A percentile compares a stretch with the other conserved stretches of the same genome.
These are phyloP conservation scores for Rhynchotus rufescens DNA, from an alignment of 2,797 vertebrate genomes.

Conservation along the genomic window DNA sequence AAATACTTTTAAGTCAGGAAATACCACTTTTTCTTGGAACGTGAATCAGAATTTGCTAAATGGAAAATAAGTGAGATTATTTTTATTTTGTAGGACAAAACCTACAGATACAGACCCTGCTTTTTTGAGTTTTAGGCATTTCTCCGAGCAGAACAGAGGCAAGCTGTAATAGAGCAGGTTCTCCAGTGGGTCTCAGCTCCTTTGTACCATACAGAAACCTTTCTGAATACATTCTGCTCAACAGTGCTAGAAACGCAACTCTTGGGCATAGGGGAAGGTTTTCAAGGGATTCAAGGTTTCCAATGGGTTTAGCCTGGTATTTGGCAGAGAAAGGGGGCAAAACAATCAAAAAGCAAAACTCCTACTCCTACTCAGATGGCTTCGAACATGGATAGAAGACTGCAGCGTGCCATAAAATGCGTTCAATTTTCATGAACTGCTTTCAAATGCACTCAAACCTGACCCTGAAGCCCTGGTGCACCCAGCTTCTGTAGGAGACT, in stretches of 20 bases:
- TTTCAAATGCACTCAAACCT: background rate
- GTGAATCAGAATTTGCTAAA: background rate
- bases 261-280: background rate
- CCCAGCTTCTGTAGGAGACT: background rate
- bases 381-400: background rate
- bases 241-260: background rate
- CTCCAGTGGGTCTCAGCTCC: background rate
- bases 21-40: background rate
- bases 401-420: background rate
- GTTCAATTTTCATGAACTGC: background rate
- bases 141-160: background rate
- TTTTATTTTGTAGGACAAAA: background rate
- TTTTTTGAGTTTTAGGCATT: background rate
- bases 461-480: background rate
- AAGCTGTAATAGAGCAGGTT: background rate
- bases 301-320: background rate
- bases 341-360: background rate
- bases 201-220: rapidly evolving
- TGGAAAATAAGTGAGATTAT: background rate
- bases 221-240: background rate
- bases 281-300: background rate
- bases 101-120: background rate
- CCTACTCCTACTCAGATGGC: background rate
- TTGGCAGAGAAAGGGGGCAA: background rate
- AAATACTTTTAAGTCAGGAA: background rate